Conservation (phyloP, 2,797 vertebrate species). For the Chrysocyon brachyurus region DNA sequence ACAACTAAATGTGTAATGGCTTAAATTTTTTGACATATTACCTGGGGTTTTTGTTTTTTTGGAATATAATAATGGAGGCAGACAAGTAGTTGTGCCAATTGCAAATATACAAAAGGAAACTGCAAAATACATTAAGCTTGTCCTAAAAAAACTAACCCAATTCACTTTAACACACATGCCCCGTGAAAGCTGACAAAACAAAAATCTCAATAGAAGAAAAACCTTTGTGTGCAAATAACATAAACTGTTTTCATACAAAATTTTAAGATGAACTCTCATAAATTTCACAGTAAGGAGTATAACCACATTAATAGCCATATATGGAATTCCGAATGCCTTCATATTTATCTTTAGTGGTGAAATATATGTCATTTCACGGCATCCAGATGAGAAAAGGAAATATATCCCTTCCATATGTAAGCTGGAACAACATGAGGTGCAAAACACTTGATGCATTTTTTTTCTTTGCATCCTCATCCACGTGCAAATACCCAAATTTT, state of each 20-base stretch:
- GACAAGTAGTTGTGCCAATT: background rate
- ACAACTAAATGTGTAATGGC: background rate
- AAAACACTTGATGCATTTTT: background rate
- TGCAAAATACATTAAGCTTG: background rate
- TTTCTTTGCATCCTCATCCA: background rate
- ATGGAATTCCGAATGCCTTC: background rate
- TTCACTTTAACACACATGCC: background rate
- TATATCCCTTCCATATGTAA: background rate
- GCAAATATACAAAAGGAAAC: background rate
- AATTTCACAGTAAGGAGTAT: conserved; percentile 6
- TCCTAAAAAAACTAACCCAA: background rate
- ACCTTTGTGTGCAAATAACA: background rate
- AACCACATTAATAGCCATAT: background rate
- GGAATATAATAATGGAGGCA: conserved; percentile 23
- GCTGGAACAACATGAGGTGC: background rate
- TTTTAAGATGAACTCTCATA: background rate
- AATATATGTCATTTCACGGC: background rate
- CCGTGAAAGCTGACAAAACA: conserved; percentile 35
- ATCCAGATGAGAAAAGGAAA: background rate
- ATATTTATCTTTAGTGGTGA: background rate
- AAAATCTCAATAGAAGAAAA: background rate
- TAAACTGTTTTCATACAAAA: background rate
- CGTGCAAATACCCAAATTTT: conserved; percentile 17
- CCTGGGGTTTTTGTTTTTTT: background rate
- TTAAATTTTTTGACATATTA: conserved; percentile 16